phyloP scores from a whole-genome alignment of 1,140 invertebrate genomes.

The Drosophila littoralis region DNA sequence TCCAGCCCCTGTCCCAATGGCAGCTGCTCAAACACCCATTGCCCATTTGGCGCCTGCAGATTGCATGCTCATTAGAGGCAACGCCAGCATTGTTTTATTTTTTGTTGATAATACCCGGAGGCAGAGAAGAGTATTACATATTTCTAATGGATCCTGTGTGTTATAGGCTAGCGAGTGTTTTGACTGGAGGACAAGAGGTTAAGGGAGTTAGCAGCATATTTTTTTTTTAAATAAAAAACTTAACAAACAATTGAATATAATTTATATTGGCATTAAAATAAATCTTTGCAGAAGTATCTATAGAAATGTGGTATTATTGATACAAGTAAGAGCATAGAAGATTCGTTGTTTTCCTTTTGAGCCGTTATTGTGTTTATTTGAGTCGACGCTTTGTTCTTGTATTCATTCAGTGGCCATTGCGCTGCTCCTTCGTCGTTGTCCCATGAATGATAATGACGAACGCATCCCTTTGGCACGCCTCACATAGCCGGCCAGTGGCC shows the following conservation, averaged over 20 bases:
- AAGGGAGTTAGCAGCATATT: no score
- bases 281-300: no score
- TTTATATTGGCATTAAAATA: no score
- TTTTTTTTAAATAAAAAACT: no score
- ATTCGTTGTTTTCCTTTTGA: neutral
- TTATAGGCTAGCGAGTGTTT: neutral
- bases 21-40: slow-evolving; percentile 67
- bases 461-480: slow-evolving; percentile 65
- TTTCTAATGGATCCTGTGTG: neutral
- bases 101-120: slow-evolving; percentile 15
- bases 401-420: slow-evolving; percentile 51
- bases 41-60: slow-evolving; percentile 42
- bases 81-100: slow-evolving; percentile 38
- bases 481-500: slow-evolving; percentile 36
- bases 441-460: slow-evolving; percentile 72
- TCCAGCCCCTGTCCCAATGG: slow-evolving; percentile 31
- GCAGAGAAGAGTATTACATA: neutral
- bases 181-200: no score
- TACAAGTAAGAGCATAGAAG: neutral
- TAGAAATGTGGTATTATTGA: neutral
- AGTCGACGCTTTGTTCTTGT: slow-evolving; percentile 48
- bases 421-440: slow-evolving; percentile 33
- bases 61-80: slow-evolving; percentile 35
- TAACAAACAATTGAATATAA: no score
- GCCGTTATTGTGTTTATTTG: slow-evolving; percentile 28